Percentiles rank a stretch among this genome's conserved stretches.
phyloP scores from a whole-genome alignment of 2,113 vertebrate genomes.

The Haplotaxodon microlepis region DNA sequence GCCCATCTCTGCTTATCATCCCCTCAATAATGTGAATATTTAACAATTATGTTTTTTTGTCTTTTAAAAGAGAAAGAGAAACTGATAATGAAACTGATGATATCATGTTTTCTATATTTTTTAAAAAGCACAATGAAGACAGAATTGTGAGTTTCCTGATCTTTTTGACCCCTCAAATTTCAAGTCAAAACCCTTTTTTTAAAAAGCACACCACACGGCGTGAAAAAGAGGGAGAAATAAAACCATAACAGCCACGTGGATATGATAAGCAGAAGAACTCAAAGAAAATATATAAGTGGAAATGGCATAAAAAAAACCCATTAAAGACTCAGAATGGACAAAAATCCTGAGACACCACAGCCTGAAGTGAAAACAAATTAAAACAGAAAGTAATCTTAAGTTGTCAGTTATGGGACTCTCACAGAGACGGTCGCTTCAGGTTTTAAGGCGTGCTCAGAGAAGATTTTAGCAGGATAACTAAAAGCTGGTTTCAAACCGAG shows the following conservation, averaged over 20 bases:
- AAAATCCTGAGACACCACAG: background rate
- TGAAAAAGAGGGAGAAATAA: background rate
- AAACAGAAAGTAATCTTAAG: background rate
- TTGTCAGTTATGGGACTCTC: background rate
- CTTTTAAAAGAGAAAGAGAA: background rate
- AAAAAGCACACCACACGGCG: accelerated
- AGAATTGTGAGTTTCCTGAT: background rate
- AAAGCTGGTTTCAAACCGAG: background rate
- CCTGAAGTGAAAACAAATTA: background rate
- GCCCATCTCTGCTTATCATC: background rate
- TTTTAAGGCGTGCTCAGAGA: background rate
- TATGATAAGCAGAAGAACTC: background rate
- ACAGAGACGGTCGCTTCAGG: too few relatives aligned
- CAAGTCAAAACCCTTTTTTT: background rate
- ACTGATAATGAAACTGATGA: background rate
- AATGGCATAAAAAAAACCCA: accelerated
- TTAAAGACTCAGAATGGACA: background rate
- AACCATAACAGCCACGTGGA: accelerated
- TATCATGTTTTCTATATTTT: background rate
- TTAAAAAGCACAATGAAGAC: background rate
- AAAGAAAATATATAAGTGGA: background rate
- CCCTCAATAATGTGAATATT: background rate
- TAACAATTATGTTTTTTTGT: accelerated
- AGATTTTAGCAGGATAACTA: background rate
- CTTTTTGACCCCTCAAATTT: background rate